Conservation (phyloP, 2,797 vertebrate genomes). For the Eulemur mongoz region DNA sequence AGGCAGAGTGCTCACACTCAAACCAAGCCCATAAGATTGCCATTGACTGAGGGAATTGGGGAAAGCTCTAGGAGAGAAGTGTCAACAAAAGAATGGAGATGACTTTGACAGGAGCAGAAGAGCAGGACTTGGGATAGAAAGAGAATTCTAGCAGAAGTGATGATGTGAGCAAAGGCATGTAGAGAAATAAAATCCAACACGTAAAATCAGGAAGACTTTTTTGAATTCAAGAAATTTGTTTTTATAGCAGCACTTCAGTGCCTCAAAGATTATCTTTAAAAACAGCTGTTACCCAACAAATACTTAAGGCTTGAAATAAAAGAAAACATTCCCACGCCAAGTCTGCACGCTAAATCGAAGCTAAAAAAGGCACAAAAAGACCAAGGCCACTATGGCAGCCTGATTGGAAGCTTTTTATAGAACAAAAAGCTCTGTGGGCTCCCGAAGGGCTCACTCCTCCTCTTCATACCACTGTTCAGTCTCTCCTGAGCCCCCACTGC, state of each 20-base stretch:
- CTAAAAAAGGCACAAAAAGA: conserved; percentile 57
- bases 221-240: conserved; percentile 55
- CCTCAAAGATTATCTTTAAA: conserved; percentile 71
- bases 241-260: conserved; percentile 48
- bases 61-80: not conserved
- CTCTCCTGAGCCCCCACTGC: not conserved
- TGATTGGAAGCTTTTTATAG: conserved; percentile 48
- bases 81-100: not conserved
- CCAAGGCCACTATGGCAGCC: conserved; percentile 40
- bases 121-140: not conserved
- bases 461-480: conserved; percentile 9
- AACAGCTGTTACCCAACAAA: conserved; percentile 77
- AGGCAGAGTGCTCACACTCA: not conserved
- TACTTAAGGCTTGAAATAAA: conserved; percentile 72
- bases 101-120: not conserved
- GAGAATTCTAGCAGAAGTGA: not conserved
- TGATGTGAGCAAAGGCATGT: not conserved
- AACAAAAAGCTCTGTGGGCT: conserved; percentile 44
- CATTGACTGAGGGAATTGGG: not conserved
- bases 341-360: conserved; percentile 66
- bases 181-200: not conserved
- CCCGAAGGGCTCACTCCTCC: not conserved
- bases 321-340: conserved; percentile 77
- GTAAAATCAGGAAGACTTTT: not conserved
- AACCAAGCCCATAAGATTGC: not conserved